Percentiles rank a stretch among this genome's conserved stretches.
These are phyloP conservation scores for Tapirus indicus DNA, from an alignment of 2,797 vertebrate species.

Conservation along the genomic window DNA sequence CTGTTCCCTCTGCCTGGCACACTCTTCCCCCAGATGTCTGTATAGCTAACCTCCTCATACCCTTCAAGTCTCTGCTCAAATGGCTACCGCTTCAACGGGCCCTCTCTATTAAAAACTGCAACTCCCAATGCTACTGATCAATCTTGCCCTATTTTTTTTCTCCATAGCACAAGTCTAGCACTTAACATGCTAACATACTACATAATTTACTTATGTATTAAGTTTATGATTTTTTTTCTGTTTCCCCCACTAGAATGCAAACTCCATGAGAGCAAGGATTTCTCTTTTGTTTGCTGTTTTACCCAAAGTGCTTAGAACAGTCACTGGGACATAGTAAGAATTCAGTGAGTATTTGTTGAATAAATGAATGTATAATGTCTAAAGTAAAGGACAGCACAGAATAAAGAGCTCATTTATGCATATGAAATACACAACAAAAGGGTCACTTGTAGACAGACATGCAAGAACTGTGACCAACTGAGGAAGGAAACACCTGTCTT, in stretches of 20 bases:
- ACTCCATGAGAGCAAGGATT: background rate
- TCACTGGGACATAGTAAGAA: slow-evolving; percentile 10
- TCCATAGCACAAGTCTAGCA: background rate
- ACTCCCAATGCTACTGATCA: background rate
- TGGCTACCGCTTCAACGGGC: background rate
- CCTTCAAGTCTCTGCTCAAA: background rate
- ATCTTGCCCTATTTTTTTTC: background rate
- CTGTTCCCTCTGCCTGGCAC: background rate
- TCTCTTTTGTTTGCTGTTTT: slow-evolving; percentile 34
- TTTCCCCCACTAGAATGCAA: slow-evolving; percentile 2
- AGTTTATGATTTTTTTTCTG: background rate
- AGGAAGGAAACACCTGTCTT: background rate
- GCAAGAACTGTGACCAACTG: background rate
- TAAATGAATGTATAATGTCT: slow-evolving; percentile 20
- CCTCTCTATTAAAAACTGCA: background rate
- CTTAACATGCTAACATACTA: background rate
- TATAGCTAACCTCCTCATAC: background rate
- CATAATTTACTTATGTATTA: background rate
- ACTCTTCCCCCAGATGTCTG: background rate
- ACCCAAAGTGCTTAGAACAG: background rate
- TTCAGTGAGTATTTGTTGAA: background rate
- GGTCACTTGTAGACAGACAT: background rate
- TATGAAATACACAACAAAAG: background rate
- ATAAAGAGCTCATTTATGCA: background rate
- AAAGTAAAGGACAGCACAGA: background rate